These are phyloP conservation scores for Cyclophora punctaria DNA, from an alignment of 2,888 invertebrate genomes.

Conservation along the genomic window DNA sequence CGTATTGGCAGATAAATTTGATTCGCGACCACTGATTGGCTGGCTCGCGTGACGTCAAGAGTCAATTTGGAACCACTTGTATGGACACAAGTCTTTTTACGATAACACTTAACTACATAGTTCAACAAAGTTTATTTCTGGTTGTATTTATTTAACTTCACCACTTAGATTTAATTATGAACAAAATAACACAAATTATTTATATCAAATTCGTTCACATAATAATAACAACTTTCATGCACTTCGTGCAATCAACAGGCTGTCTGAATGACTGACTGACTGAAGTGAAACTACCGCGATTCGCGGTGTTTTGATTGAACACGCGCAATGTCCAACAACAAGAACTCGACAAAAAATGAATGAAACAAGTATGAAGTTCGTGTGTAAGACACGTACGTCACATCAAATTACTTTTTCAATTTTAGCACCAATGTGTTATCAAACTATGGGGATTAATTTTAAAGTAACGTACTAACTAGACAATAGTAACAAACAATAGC, in stretches of 20 bases:
- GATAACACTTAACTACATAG: neutral
- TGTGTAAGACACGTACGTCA: neutral
- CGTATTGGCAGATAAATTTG: constrained; percentile 26
- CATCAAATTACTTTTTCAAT: too few relatives aligned
- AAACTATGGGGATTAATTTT: too few relatives aligned
- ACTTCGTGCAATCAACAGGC: constrained; percentile 28
- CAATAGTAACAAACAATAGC: too few relatives aligned
- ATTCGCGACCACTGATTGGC: constrained; percentile 59
- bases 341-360: constrained; percentile 26
- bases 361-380: constrained; percentile 40
- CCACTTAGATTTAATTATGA: too few relatives aligned
- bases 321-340: constrained; percentile 10
- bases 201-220: neutral
- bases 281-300: constrained; percentile 37
- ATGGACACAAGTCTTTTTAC: constrained; percentile 31
- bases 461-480: too few relatives aligned
- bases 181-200: constrained; percentile 3
- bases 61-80: constrained; percentile 59
- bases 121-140: too few relatives aligned
- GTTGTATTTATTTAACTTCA: neutral
- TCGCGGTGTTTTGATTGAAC: constrained; percentile 39
- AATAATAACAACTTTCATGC: constrained; percentile 9
- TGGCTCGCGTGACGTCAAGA: constrained; percentile 62
- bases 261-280: constrained; percentile 22
- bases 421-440: too few relatives aligned